Base-by-base conservation (phyloP, 2,888 invertebrate species). In the Blera fallax region DNA sequence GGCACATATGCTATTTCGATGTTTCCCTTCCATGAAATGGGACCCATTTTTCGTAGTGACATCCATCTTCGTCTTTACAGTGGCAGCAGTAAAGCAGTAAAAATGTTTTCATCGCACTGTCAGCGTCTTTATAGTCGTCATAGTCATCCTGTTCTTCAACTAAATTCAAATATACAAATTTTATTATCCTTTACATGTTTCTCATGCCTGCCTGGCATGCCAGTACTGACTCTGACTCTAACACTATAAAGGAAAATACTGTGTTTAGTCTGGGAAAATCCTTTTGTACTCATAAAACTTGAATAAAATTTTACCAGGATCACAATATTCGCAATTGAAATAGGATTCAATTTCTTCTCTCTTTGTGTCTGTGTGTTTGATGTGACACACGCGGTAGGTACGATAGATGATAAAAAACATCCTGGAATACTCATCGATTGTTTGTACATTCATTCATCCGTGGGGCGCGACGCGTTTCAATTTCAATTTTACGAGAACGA, bases 401-500 rank as follows among this genome's bases (percentile, higher is more conserved):
- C 24, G 2, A 21, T 7, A 10, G 24, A 8, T 14, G 10, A 32
- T n/a, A 5, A 27, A 45, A 62, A 67, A 77, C 56, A 65, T 48
- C 54, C 56, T 56, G 34, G 54, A n/a, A 45, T 21, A 10, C 32
- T 21, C 56, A 64, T 72, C 37, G 73, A 80, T 65, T 72, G 58
- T 80, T 65, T 43, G 48, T 50, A 43, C 43, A 60, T 52, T 58
- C 40, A 37, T 18, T 21, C 54, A 37, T n/a, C n/a, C n/a, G n/a
- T 62, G 24, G 45, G 8, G 62, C 18, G 48, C 2, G 3, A 14
- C 40, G 40, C 40, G 40, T 67, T 60, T 72, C 79, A 67, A 73
- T 80, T 80, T 80, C 79, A 67, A 73, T 80, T 73, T 60, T 52
- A 80, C 27, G 67, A 67, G n/a, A 73, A 58, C 40, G 65, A 67